Percentiles rank a stretch among this genome's conserved stretches.
Evolutionary conservation across 2,797 vertebrate genomes (phyloP).

Genomic region (Decapterus maruadsi): DNA sequence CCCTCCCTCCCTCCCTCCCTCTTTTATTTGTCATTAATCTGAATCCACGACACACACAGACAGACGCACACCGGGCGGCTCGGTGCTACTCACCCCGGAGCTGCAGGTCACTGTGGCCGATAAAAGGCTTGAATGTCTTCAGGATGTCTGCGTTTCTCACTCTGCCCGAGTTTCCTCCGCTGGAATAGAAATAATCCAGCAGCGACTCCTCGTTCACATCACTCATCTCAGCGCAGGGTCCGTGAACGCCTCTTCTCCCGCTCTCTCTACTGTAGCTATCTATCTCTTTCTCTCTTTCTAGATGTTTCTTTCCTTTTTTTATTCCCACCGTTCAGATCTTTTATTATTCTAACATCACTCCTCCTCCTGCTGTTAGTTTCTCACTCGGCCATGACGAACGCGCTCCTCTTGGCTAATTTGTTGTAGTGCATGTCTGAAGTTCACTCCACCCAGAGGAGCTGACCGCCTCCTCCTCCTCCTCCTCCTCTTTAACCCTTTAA

Average conservation of each 20-base stretch:
- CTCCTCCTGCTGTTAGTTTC: background rate
- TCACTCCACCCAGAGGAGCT: constrained; percentile 83
- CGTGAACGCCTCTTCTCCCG: background rate
- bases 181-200: constrained; percentile 84
- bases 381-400: constrained; percentile 31
- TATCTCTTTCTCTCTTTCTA: too few species aligned
- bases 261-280: too few species aligned
- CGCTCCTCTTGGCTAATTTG: constrained; percentile 75
- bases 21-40: background rate
- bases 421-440: constrained; percentile 68
- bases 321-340: background rate
- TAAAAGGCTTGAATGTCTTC: constrained; percentile 85
- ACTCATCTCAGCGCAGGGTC: constrained; percentile 61
- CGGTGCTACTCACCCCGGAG: constrained; percentile 83
- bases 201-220: constrained; percentile 84
- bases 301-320: too few species aligned
- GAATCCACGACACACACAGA: background rate
- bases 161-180: constrained; percentile 79
- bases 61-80: background rate
- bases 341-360: background rate
- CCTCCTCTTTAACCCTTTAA: constrained; percentile 80
- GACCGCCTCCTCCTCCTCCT: constrained; percentile 78
- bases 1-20: too few species aligned
- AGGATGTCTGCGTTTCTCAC: constrained; percentile 85
- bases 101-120: constrained; percentile 84